Evolutionary conservation across 2,888 invertebrate species (phyloP).

Genomic region (Rhingia rostrata): DNA sequence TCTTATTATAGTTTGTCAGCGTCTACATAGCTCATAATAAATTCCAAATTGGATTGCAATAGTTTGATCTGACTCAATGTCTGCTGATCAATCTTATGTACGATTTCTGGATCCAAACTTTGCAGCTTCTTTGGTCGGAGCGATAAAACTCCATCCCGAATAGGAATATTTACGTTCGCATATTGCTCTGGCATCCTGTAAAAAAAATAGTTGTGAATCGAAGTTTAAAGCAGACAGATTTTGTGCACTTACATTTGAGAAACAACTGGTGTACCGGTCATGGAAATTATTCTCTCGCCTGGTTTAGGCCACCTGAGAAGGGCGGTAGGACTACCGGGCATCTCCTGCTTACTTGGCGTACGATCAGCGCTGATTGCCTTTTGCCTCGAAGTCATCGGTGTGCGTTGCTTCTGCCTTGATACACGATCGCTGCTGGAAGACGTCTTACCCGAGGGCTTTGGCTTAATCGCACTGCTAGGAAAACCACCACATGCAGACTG

Average conservation of each 20-base stretch:
- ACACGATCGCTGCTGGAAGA: slow-evolving; percentile 69
- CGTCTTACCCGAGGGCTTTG: slow-evolving; percentile 37
- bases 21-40: slow-evolving; percentile 80
- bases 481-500: slow-evolving; percentile 79
- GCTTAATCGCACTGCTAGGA: slow-evolving; percentile 72
- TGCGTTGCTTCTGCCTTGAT: slow-evolving; percentile 80
- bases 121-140: slow-evolving; percentile 81
- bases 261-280: slow-evolving; percentile 82
- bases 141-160: slow-evolving; percentile 81
- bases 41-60: slow-evolving; percentile 80
- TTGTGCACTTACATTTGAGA: slow-evolving; percentile 79
- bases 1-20: slow-evolving; percentile 15
- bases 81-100: slow-evolving; percentile 79
- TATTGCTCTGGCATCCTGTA: slow-evolving; percentile 79
- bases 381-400: slow-evolving; percentile 78
- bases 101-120: slow-evolving; percentile 78
- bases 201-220: slow-evolving; percentile 28
- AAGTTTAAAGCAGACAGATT: not conserved
- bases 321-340: slow-evolving; percentile 77
- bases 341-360: slow-evolving; percentile 72
- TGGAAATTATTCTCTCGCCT: slow-evolving; percentile 82
- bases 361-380: slow-evolving; percentile 82
- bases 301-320: slow-evolving; percentile 82
- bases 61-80: slow-evolving; percentile 81
- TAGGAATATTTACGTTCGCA: slow-evolving; percentile 83